Conservation (phyloP, 2,888 invertebrate species). For the Cataglyphis rosenhaueri region DNA sequence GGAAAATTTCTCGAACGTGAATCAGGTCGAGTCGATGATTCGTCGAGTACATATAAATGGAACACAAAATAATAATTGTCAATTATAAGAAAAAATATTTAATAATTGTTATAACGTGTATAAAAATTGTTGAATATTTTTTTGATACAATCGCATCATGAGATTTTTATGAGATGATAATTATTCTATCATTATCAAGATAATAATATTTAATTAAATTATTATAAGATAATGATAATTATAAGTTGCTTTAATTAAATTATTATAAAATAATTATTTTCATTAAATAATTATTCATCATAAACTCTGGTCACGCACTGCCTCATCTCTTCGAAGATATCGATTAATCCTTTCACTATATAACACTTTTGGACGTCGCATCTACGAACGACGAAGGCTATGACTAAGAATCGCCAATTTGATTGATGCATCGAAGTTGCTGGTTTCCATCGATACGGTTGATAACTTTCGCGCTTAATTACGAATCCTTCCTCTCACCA, state of each 20-base stretch:
- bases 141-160: neutral
- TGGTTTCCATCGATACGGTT: constrained; percentile 32
- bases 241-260: too few relatives aligned
- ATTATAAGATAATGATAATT: too few relatives aligned
- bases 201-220: too few relatives aligned
- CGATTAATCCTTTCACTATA: constrained; percentile 18
- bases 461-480: constrained; percentile 55
- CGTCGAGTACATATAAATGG: neutral
- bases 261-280: too few relatives aligned
- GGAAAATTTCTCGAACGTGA: neutral
- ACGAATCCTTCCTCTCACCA: constrained; percentile 12
- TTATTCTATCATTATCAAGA: neutral
- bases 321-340: neutral
- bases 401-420: neutral
- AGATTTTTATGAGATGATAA: neutral
- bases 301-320: neutral
- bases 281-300: too few relatives aligned
- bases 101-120: neutral
- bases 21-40: neutral
- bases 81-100: neutral
- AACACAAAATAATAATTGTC: neutral
- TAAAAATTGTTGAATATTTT: neutral
- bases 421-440: constrained; percentile 37
- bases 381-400: constrained; percentile 14
- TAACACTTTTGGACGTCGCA: neutral